Conservation (phyloP, 2,797 vertebrate genomes). For the Eulemur mongoz region DNA sequence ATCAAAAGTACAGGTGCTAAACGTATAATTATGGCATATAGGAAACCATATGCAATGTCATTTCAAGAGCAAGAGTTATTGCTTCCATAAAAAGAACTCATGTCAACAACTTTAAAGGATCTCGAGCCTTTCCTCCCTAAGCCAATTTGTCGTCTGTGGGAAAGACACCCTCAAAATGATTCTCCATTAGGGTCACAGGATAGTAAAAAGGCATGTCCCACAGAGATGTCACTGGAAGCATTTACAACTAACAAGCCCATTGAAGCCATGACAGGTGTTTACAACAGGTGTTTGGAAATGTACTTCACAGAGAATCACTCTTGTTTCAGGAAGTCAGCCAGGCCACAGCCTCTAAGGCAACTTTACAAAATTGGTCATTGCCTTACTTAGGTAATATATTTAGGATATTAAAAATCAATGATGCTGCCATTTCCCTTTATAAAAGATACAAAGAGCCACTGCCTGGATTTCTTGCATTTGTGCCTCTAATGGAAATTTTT, state of each 20-base stretch:
- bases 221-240: not conserved
- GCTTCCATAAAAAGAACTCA: not conserved
- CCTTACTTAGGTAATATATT: not conserved
- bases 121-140: not conserved
- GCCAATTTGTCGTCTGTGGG: not conserved
- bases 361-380: not conserved
- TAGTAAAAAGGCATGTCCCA: not conserved
- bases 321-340: not conserved
- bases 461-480: not conserved
- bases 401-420: not conserved
- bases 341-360: not conserved
- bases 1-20: not conserved
- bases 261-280: not conserved
- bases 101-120: not conserved
- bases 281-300: not conserved
- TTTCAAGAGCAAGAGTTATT: conserved; percentile 23
- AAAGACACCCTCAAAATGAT: not conserved
- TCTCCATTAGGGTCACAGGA: not conserved
- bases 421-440: not conserved
- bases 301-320: not conserved
- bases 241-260: not conserved
- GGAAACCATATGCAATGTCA: not conserved
- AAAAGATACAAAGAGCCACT: not conserved
- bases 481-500: not conserved
- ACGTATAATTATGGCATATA: not conserved